Evolutionary conservation across 2,888 invertebrate species (phyloP).

Genomic region (Operophtera brumata): DNA sequence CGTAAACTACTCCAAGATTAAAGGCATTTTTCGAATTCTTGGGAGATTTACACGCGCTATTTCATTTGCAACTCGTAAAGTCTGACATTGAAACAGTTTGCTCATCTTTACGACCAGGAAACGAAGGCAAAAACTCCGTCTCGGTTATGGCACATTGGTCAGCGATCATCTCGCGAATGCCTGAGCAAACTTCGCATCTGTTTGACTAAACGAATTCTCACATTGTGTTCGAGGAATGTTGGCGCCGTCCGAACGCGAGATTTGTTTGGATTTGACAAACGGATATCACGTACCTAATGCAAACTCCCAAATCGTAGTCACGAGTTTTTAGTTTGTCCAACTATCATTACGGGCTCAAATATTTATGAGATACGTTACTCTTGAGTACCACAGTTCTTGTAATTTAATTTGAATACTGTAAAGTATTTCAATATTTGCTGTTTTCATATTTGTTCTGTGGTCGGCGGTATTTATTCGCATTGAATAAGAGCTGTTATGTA

Average conservation of each 20-base stretch:
- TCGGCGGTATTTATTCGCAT: conserved; percentile 46
- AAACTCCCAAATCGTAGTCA: conserved; percentile 61
- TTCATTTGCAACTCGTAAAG: conserved; percentile 67
- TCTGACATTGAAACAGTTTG: conserved; percentile 73
- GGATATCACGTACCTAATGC: conserved; percentile 57
- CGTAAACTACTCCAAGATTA: conserved; percentile 39
- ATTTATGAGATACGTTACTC: conserved; percentile 31
- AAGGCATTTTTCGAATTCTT: conserved; percentile 43
- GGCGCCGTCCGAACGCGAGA: conserved; percentile 59
- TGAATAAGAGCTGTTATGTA: conserved; percentile 59
- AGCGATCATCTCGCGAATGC: conserved; percentile 51
- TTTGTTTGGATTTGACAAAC: conserved; percentile 57
- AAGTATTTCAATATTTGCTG: conserved; percentile 32
- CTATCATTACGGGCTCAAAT: conserved; percentile 45
- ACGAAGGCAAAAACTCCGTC: conserved; percentile 54
- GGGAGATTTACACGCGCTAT: conserved; percentile 46
- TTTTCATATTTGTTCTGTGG: conserved; percentile 31
- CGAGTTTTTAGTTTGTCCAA: conserved; percentile 49
- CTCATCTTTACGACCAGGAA: conserved; percentile 70
- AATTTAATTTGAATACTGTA: conserved; percentile 33
- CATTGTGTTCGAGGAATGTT: conserved; percentile 49
- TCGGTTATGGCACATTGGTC: conserved; percentile 56
- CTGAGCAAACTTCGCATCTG: conserved; percentile 30
- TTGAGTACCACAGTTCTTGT: conserved; percentile 25
- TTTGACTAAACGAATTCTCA: conserved; percentile 36